A percentile compares a stretch with the other conserved stretches of the same genome.
Evolutionary conservation across 2,888 invertebrate species (phyloP).

Genomic region (Leucophenga maculata): DNA sequence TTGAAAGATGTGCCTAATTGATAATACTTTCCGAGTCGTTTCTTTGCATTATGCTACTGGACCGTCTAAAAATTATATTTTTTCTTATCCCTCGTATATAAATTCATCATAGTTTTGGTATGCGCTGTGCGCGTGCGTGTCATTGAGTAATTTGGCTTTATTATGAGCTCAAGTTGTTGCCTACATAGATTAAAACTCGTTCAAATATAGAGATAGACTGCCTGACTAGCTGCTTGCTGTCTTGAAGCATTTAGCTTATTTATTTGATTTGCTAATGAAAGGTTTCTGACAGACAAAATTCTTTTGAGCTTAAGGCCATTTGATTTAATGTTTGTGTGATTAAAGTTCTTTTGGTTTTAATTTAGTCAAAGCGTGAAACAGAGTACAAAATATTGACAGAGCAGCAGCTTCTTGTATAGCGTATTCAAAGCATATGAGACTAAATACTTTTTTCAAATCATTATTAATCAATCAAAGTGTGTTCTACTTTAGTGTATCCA

Average conservation of each 20-base stretch:
- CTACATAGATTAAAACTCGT: conserved; percentile 14
- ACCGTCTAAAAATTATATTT: conserved; percentile 19
- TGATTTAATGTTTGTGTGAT: too few species aligned
- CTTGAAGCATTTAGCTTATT: conserved; percentile 40
- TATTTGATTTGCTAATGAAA: conserved; percentile 60
- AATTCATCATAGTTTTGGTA: conserved; percentile 1
- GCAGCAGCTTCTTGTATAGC: too few species aligned
- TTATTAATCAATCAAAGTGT: too few species aligned
- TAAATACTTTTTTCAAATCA: too few species aligned
- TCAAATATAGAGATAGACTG: conserved; percentile 10
- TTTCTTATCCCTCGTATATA: neutral
- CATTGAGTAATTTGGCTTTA: conserved; percentile 64
- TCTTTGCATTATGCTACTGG: neutral
- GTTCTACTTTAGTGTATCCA: too few species aligned
- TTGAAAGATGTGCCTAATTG: conserved; percentile 67
- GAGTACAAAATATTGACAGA: too few species aligned
- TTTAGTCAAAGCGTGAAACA: too few species aligned
- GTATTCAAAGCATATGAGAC: too few species aligned
- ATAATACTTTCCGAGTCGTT: conserved; percentile 44
- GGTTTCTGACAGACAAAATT: neutral
- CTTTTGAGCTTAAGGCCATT: too few species aligned
- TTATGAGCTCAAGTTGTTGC: conserved; percentile 60
- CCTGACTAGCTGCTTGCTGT: neutral
- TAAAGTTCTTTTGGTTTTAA: too few species aligned
- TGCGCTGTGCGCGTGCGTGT: conserved; percentile 56